Evolutionary conservation across 1,140 invertebrate species (phyloP).

Genomic region (Dendroctonus ponderosae): DNA sequence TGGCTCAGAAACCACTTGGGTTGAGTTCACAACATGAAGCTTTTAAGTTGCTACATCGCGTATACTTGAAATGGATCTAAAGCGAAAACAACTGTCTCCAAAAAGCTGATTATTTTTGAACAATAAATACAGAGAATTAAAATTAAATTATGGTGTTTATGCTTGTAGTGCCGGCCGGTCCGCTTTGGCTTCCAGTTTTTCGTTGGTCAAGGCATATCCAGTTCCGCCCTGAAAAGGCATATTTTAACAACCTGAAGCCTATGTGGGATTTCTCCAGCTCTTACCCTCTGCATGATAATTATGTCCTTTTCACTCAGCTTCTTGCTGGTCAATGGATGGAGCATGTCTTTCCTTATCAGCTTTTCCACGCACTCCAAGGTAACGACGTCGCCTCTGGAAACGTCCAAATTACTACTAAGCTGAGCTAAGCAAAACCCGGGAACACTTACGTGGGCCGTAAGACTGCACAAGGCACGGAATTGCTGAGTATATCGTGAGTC

Average conservation of each 20-base stretch:
- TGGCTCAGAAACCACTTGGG: too few species aligned
- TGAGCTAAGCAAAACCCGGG: not conserved
- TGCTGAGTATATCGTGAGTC: conserved; percentile 92
- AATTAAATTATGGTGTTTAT: conserved; percentile 50
- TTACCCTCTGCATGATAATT: conserved; percentile 84
- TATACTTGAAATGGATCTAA: too few species aligned
- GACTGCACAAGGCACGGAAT: conserved; percentile 91
- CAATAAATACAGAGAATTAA: conserved; percentile 19
- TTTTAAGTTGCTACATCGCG: too few species aligned
- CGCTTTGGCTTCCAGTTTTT: conserved; percentile 78
- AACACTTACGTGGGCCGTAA: conserved; percentile 79
- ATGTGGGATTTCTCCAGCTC: conserved; percentile 31
- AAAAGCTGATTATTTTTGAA: conserved; percentile 26
- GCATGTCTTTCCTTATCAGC: conserved; percentile 95
- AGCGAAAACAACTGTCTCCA: not conserved
- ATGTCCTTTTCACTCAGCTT: conserved; percentile 92
- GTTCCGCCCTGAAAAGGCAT: conserved; percentile 78
- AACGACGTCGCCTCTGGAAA: conserved; percentile 86
- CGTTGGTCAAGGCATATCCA: conserved; percentile 79
- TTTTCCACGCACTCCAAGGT: conserved; percentile 97
- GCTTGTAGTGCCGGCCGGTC: conserved; percentile 85
- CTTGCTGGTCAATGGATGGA: conserved; percentile 88
- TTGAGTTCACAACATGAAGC: too few species aligned
- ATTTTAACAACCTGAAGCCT: conserved; percentile 25
- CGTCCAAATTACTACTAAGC: not conserved